Evolutionary conservation across 2,797 vertebrate genomes (phyloP).

Genomic region (Sebastes oblongus): DNA sequence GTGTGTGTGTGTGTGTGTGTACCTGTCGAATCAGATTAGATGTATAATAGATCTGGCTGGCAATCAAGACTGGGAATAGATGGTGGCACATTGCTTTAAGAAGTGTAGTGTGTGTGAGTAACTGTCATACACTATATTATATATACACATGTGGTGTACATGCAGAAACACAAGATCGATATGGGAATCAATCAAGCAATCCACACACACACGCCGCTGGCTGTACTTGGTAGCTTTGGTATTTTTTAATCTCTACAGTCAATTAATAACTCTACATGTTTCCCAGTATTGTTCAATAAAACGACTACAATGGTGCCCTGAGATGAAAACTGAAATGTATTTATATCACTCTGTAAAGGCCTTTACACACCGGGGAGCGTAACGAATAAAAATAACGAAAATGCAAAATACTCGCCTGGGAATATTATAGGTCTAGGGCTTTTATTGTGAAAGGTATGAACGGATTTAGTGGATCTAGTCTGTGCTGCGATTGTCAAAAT

Average conservation of each 20-base stretch:
- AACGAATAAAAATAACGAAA: no score
- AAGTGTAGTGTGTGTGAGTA: neutral
- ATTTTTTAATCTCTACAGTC: neutral
- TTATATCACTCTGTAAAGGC: neutral
- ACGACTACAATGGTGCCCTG: neutral
- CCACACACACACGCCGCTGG: neutral
- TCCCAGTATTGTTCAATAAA: neutral
- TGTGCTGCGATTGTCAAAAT: no score
- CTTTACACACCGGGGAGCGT: no score
- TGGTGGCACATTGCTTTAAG: neutral
- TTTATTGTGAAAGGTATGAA: no score
- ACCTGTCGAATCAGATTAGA: conserved; percentile 36
- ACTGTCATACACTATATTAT: neutral
- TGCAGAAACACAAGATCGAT: neutral
- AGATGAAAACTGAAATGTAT: neutral
- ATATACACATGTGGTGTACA: neutral
- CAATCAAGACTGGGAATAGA: conserved; percentile 24
- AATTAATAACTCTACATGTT: neutral
- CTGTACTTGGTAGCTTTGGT: neutral
- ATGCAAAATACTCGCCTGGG: no score
- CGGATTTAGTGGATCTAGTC: no score
- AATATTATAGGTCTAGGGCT: no score
- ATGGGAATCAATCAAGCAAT: neutral
- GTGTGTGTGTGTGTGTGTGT: neutral
- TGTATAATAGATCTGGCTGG: conserved; percentile 32